Percentiles rank a stretch among this genome's conserved stretches.
These are phyloP conservation scores for Harpalus rubripes DNA, from an alignment of 2,888 invertebrate genomes.

Conservation along the genomic window DNA sequence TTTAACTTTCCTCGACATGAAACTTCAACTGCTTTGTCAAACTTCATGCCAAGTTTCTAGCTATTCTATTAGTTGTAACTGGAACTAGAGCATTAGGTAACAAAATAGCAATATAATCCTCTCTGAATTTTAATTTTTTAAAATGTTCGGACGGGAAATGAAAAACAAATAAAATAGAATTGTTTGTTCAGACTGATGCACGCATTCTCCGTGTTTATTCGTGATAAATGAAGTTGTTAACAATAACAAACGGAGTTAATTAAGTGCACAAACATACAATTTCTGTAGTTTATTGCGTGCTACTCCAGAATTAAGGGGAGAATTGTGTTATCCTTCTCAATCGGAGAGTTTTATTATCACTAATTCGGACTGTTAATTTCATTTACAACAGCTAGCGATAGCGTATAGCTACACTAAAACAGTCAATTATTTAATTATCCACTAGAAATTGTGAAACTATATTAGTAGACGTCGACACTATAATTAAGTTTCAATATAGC, in stretches of 20 bases:
- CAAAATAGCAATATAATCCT: not conserved
- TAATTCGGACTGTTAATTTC: constrained; percentile 18
- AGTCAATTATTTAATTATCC: not conserved
- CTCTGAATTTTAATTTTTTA: not conserved
- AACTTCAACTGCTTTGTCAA: not conserved
- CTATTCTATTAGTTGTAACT: not conserved
- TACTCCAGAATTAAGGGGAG: not conserved
- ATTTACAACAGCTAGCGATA: constrained; percentile 3
- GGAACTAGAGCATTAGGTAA: not conserved
- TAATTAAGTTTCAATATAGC: too few relatives aligned
- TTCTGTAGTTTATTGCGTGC: constrained; percentile 43
- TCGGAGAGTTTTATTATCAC: constrained; percentile 12
- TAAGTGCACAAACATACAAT: constrained; percentile 40
- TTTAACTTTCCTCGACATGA: not conserved
- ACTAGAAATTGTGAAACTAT: not conserved
- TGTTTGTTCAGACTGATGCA: constrained; percentile 18
- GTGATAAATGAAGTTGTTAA: constrained; percentile 32
- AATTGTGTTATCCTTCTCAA: constrained; percentile 15
- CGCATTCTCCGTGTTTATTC: constrained; percentile 25
- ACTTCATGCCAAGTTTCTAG: not conserved
- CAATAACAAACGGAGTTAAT: constrained; percentile 43
- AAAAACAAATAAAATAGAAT: constrained; percentile 15
- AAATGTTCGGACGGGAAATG: not conserved
- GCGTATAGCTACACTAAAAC: not conserved
- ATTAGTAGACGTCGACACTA: not conserved